Conservation (phyloP, 1,140 invertebrate species). For the Ceratoteleas bidentatus region DNA sequence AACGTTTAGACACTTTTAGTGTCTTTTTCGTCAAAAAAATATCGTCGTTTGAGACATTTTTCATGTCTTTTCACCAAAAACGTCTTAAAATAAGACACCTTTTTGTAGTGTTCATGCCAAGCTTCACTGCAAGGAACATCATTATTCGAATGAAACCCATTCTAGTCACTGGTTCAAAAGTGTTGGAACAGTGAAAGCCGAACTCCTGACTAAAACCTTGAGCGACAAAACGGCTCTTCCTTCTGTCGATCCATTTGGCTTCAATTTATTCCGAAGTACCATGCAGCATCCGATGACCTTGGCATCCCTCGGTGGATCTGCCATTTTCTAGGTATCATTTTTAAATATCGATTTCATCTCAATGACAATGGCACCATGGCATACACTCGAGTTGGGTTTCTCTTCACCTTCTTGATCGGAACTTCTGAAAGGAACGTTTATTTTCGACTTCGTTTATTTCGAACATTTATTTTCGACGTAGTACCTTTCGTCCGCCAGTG, state of each 20-base stretch:
- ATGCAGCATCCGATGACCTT: slow-evolving; percentile 17
- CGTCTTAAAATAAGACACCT: too few relatives aligned
- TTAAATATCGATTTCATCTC: slow-evolving; percentile 10
- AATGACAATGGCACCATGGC: too few relatives aligned
- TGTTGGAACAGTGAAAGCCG: neutral
- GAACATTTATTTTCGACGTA: slow-evolving; percentile 24
- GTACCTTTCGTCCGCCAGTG: slow-evolving; percentile 12
- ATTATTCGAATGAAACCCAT: slow-evolving; percentile 10
- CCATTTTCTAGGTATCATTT: neutral
- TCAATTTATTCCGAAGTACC: slow-evolving; percentile 7
- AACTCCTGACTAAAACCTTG: slow-evolving; percentile 23
- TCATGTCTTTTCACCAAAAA: too few relatives aligned
- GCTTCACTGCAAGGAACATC: slow-evolving; percentile 51
- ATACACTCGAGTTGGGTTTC: too few relatives aligned
- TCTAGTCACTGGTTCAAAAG: neutral
- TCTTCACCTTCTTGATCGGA: too few relatives aligned
- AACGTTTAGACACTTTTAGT: too few relatives aligned
- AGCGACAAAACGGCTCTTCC: slow-evolving; percentile 43
- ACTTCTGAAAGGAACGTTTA: too few relatives aligned
- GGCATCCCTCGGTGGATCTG: neutral
- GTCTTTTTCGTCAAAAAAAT: too few relatives aligned
- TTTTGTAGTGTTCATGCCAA: slow-evolving; percentile 44
- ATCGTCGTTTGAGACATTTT: too few relatives aligned
- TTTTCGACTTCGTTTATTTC: slow-evolving; percentile 14
- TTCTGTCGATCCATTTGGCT: slow-evolving; percentile 18